Percentiles rank a stretch among this genome's conserved stretches.
Evolutionary conservation across 2,888 invertebrate genomes (phyloP).

Genomic region (Mythimna lalbum): DNA sequence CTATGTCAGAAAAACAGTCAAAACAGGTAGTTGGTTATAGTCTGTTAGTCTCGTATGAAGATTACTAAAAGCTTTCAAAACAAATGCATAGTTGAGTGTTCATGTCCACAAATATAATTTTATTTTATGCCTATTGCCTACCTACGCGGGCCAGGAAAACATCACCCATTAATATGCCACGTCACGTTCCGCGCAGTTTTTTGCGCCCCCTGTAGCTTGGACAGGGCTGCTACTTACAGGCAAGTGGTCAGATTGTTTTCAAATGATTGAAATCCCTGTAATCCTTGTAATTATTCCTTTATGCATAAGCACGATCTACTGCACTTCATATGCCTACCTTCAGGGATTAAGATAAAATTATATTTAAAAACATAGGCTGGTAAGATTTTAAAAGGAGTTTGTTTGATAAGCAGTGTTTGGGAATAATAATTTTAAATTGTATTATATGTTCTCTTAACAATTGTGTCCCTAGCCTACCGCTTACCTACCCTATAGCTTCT

Average conservation of each 20-base stretch:
- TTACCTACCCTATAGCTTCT: too few species aligned
- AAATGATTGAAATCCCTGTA: conserved; percentile 13
- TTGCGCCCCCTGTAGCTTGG: conserved; percentile 70
- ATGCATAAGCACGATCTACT: conserved; percentile 18
- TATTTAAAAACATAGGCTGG: too few species aligned
- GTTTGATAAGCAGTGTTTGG: too few species aligned
- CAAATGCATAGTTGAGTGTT: conserved; percentile 42
- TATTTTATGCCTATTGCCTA: conserved; percentile 56
- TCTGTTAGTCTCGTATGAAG: too few species aligned
- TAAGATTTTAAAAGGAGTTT: too few species aligned
- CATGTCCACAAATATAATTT: conserved; percentile 57
- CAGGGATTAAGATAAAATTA: not conserved
- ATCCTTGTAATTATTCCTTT: not conserved
- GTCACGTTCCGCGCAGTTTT: conserved; percentile 74
- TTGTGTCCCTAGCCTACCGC: too few species aligned
- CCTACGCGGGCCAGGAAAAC: conserved; percentile 65
- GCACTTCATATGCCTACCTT: not conserved
- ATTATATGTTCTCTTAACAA: too few species aligned
- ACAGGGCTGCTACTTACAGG: conserved; percentile 55
- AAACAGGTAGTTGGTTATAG: too few species aligned
- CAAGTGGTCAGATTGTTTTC: conserved; percentile 9
- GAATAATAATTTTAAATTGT: too few species aligned
- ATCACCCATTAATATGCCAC: conserved; percentile 74
- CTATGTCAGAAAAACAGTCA: too few species aligned
- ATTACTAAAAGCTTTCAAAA: conserved; percentile 22